Evolutionary conservation across 1,140 invertebrate genomes (phyloP).

Genomic region (Hestina assimilis): DNA sequence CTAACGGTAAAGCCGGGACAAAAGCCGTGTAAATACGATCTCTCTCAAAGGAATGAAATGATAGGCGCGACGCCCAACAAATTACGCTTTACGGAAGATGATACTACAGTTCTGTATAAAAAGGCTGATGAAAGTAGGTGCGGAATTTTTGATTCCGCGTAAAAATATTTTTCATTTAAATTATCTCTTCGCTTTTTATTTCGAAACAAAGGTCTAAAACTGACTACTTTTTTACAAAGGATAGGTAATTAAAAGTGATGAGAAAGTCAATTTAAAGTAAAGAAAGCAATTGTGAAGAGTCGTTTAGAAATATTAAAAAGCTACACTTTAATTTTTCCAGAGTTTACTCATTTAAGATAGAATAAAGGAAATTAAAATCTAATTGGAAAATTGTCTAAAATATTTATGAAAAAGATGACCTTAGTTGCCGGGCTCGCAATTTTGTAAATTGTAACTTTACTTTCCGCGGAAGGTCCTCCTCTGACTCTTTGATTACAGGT

Average conservation of each 20-base stretch:
- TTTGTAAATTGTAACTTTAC: slow-evolving; percentile 20
- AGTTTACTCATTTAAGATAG: too few species aligned
- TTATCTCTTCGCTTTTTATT: background rate
- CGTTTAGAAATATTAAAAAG: too few species aligned
- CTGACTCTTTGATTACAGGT: slow-evolving; percentile 38
- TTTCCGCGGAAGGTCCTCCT: slow-evolving; percentile 12
- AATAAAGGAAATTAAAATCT: too few species aligned
- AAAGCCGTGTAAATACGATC: slow-evolving; percentile 26
- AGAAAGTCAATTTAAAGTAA: too few species aligned
- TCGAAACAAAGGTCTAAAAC: too few species aligned
- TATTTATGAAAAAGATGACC: background rate
- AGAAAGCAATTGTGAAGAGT: too few species aligned
- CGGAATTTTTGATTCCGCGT: background rate
- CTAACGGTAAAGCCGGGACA: slow-evolving; percentile 44
- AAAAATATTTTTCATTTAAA: background rate
- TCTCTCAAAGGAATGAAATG: slow-evolving; percentile 19
- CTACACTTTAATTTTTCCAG: too few species aligned
- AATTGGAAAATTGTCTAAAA: background rate
- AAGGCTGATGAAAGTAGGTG: background rate
- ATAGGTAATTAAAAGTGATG: too few species aligned
- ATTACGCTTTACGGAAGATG: slow-evolving; percentile 12
- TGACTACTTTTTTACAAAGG: too few species aligned
- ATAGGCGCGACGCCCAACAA: slow-evolving; percentile 11
- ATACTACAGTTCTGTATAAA: background rate
- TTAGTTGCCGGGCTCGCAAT: slow-evolving; percentile 19